phyloP scores from a whole-genome alignment of 2,888 invertebrate genomes.

The Pristionchus fissidentatus region DNA sequence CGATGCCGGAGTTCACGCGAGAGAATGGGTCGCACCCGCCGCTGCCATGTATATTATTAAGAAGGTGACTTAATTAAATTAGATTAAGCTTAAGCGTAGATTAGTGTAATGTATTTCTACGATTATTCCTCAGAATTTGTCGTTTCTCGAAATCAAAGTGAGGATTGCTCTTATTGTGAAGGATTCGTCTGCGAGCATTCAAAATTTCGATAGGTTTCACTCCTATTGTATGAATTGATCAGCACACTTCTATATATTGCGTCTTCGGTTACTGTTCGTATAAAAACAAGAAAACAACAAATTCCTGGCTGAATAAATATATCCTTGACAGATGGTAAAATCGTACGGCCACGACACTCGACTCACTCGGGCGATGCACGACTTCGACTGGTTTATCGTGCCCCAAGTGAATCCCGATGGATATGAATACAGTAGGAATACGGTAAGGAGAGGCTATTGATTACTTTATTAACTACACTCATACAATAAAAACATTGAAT shows the following conservation, averaged over 20 bases:
- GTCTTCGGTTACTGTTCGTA: too few relatives aligned
- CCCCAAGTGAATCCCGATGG: constrained; percentile 74
- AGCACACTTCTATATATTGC: too few relatives aligned
- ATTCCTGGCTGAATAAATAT: too few relatives aligned
- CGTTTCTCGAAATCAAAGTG: neutral
- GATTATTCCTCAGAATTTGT: neutral
- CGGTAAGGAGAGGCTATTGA: constrained; percentile 50
- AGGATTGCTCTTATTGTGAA: neutral
- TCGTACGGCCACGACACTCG: constrained; percentile 60
- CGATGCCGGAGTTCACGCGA: constrained; percentile 73
- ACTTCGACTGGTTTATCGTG: constrained; percentile 73
- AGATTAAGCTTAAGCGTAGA: neutral
- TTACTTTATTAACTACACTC: neutral
- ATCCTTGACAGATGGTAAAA: constrained; percentile 54
- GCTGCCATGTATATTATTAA: constrained; percentile 69
- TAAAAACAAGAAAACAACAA: too few relatives aligned
- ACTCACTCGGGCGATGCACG: constrained; percentile 60
- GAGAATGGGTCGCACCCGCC: constrained; percentile 74
- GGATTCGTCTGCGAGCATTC: neutral
- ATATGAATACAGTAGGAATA: constrained; percentile 69
- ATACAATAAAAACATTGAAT: too few relatives aligned
- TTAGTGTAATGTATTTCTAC: neutral
- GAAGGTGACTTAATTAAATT: constrained; percentile 54
- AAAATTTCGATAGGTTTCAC: neutral
- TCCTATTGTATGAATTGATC: too few relatives aligned